Evolutionary conservation across 1,140 invertebrate species (phyloP).

Genomic region (Anastrepha obliqua): DNA sequence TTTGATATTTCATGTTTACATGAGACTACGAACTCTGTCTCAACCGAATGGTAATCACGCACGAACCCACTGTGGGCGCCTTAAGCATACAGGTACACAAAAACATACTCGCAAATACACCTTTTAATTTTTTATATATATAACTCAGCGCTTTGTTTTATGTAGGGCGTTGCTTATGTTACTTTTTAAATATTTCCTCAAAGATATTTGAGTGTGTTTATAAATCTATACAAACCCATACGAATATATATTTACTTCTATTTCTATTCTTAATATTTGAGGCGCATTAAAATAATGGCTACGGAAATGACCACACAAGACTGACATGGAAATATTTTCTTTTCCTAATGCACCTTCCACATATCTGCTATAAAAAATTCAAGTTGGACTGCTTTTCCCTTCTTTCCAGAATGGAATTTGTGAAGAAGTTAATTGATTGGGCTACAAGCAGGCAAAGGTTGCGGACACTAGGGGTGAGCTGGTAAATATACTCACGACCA

Average conservation of each 20-base stretch:
- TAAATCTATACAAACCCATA: background rate
- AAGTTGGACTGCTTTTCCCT: background rate
- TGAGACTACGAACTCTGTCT: too few species aligned
- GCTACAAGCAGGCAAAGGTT: background rate
- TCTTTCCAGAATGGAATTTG: too few species aligned
- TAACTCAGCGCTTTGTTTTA: too few species aligned
- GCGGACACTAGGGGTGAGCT: background rate
- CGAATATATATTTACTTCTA: background rate
- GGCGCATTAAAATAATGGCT: constrained; percentile 5
- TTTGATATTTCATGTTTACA: too few species aligned
- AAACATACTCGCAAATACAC: too few species aligned
- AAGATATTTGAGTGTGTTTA: background rate
- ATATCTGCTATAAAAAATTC: background rate
- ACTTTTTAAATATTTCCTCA: background rate
- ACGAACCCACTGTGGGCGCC: too few species aligned
- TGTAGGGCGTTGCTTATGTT: background rate
- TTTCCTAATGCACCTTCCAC: background rate
- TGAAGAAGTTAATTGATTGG: too few species aligned
- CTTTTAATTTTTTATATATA: too few species aligned
- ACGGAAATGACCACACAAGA: constrained; percentile 16
- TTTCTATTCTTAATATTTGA: background rate
- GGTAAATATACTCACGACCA: background rate
- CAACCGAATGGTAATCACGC: too few species aligned
- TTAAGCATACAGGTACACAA: too few species aligned
- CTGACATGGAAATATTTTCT: background rate